A percentile compares a stretch with the other conserved stretches of the same genome.
Evolutionary conservation across 2,888 invertebrate species (phyloP).

Genomic region (Oxyteleia sp.): DNA sequence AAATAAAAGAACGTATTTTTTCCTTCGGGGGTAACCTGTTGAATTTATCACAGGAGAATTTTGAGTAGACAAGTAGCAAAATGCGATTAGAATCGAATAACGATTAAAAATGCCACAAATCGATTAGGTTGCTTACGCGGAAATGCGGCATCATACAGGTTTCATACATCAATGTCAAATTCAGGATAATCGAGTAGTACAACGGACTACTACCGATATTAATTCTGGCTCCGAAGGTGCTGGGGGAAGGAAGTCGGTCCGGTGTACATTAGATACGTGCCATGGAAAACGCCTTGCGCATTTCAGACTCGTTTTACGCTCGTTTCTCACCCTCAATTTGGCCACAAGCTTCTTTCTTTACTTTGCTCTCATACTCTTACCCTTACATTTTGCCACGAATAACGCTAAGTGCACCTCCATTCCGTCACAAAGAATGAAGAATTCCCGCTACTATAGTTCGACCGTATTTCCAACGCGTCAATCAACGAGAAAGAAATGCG

Average conservation of each 20-base stretch:
- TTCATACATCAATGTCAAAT: constrained; percentile 85
- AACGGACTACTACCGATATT: constrained; percentile 75
- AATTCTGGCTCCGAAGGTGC: constrained; percentile 58
- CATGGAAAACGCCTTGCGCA: constrained; percentile 78
- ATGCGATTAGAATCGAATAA: constrained; percentile 48
- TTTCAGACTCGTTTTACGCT: constrained; percentile 77
- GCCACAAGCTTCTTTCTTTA: constrained; percentile 72
- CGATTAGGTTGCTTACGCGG: constrained; percentile 66
- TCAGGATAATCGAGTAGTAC: constrained; percentile 83
- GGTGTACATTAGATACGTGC: constrained; percentile 76
- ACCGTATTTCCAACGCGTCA: constrained; percentile 74
- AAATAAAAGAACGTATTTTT: no score
- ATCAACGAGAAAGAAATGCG: constrained; percentile 68
- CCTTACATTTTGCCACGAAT: constrained; percentile 61
- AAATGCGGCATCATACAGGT: constrained; percentile 78
- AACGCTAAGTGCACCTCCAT: no score
- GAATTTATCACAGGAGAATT: no score
- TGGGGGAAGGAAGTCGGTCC: constrained; percentile 37
- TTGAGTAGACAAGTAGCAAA: no score
- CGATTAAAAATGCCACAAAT: constrained; percentile 66
- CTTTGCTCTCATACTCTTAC: constrained; percentile 59
- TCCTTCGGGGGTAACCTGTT: no score
- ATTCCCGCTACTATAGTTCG: constrained; percentile 75
- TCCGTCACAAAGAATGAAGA: constrained; percentile 61
- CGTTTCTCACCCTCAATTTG: constrained; percentile 74